Evolutionary conservation across 2,797 vertebrate species (phyloP), one percentile per base, ranked within the genome.

Genomic region (Pitangus sulphuratus): DNA sequence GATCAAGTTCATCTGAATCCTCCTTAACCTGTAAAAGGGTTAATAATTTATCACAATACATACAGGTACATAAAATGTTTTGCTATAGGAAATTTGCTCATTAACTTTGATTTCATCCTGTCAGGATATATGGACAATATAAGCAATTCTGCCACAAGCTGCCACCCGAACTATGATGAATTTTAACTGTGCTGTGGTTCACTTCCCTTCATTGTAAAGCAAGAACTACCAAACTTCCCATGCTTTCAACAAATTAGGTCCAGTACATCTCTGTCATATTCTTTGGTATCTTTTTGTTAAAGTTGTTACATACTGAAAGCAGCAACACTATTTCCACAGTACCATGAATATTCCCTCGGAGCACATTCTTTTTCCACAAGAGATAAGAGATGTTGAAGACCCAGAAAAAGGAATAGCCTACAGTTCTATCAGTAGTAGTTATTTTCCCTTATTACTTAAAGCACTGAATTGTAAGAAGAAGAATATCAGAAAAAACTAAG

Each of bases 221-320:
- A 37, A 62, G 33, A 79, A 56, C 35, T 56, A 81, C 13, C 1
- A 2, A 79, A 79, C 21, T 61, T 84, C 54, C 18, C 42, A 33
- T 30, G 37, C 37, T 74, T 83, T 47, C 5, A 56, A 44, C 44
- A 58, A 56, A 77, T 56, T 37, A 80, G 30, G 25, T 47, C 31
- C 0, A 1, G 21, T 47, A 60, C 40, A 31, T 2, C 2, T 70
- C 72, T 69, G 31, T 19, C 0, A 2, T 20, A 30, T n/a, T 42
- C n/a, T 72, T 48, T 31, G 37, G 19, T n/a, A 57, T 17, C 16
- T 81, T 78, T 53, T 21, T 44, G 37, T 66, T 45, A 25, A 80
- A 70, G n/a, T 3, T 60, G 40, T 17, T 72, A 83, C 0, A 2
- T 28, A 28, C 22, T 60, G 57, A 61, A 81, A 86, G 39, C 14